Evolutionary conservation across 2,888 invertebrate species (phyloP), one percentile per base, ranked within the genome.

Genomic region (Leucoptera coffeella): DNA sequence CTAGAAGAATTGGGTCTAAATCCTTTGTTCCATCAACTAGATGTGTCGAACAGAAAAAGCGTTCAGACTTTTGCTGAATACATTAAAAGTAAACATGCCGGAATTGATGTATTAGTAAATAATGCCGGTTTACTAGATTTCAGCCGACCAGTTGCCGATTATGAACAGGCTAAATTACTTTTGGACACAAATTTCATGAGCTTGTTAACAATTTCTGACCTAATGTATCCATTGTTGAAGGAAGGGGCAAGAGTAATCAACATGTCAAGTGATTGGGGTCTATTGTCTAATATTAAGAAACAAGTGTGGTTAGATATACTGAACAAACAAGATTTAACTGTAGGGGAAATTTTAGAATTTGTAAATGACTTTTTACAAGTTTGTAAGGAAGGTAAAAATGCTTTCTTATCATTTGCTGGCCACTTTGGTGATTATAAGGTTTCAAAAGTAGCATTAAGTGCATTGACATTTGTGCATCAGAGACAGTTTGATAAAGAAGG

Each of bases 61-160:
- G 60, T 85, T 31, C 52, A 69, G 34, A 57, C 50, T 12, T 78
- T 86, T 35, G 67, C 67, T 21, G 57, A 74, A 31, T 72, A 74
- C 43, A 55, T 87, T 31, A 55, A 75, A 38, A 54, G 61, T 30
- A 74, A 73, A 30, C 73, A 85, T 48, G 75, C 76, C 15, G 82
- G 85, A 12, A 60, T 88, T 30, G 84, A 87, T 54, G 56, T 87
- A 33, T 62, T 87, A 26, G 75, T 87, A 34, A 87, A 87, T 52
- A 87, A 87, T 59, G 86, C 86, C 39, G 85, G 78, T 14, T 78
- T 84, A 38, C 77, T 82, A 14, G 85, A 77, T 47, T 80, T 79
- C 59, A 51, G 50, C 37, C 64, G 64, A 30, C 73, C 78, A 3
- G 80, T 78, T 33, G 76, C 86, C 15, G 75, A 83, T 35, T 57